Evolutionary conservation across 2,888 invertebrate species (phyloP), one percentile per base, ranked within the genome.

Genomic region (Trissolcus brochymenae): DNA sequence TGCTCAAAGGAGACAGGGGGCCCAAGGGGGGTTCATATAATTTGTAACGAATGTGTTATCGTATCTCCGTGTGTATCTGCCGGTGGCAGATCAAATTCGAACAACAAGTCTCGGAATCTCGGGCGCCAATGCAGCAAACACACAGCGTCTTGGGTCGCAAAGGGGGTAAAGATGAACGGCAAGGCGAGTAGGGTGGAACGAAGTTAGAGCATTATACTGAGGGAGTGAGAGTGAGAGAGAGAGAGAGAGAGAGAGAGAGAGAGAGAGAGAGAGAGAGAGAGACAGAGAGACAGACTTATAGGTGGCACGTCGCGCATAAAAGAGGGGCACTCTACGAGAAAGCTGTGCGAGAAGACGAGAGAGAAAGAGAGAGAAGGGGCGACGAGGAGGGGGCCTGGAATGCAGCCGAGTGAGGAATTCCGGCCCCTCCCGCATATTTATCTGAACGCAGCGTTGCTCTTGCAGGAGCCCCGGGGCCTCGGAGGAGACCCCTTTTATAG

Each of bases 371-470:
- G 60, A 68, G 62, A 76, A 50, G 60, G 67, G 57, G 46, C 25
- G 57, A 25, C 25, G 61, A 43, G 60, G 54, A 25, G 67, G 70
- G 57, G 68, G 16, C 11, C 82, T 84, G 88, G 89, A 88, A 88
- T 88, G 88, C 87, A 87, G 87, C 87, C 86, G 87, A 88, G 89
- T 87, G 89, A 88, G 87, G 89, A 88, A 89, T 89, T 88, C 88
- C 87, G 87, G 87, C 87, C 88, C 88, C 87, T 89, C 88, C 89
- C 88, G 88, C 89, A 87, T 88, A 88, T 88, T 88, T 88, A 89
- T 89, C 88, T 56, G 54, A 64, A 85, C 81, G 81, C 81, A 60
- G 66, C 73, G 64, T 21, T 65, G 72, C 72, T 72, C 72, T 65
- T 50, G 73, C 60, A 66, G 72, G 65, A 80, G 81, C 80, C 81